Conservation (phyloP, 2,888 invertebrate species). For the Eristalinus aeneus region DNA sequence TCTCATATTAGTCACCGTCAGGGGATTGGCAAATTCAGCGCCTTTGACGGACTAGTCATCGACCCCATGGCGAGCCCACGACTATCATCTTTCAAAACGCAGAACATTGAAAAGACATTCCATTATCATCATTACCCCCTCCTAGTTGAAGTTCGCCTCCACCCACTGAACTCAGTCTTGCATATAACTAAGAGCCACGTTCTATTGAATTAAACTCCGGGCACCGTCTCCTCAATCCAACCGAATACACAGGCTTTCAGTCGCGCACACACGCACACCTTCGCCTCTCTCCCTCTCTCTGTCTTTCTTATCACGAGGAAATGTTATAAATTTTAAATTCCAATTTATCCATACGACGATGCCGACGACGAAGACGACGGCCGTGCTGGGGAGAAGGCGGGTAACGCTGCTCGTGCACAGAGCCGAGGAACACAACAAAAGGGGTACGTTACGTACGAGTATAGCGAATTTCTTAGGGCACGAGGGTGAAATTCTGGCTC, state of each 20-base stretch:
- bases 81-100: neutral
- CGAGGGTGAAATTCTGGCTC: slow-evolving; percentile 51
- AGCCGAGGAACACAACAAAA: slow-evolving; percentile 41
- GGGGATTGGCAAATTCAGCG: neutral
- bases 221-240: slow-evolving; percentile 24
- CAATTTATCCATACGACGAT: slow-evolving; percentile 67
- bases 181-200: slow-evolving; percentile 55
- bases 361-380: slow-evolving; percentile 18
- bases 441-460: slow-evolving; percentile 46
- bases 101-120: slow-evolving; percentile 24
- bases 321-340: slow-evolving; percentile 71
- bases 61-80: neutral
- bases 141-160: neutral
- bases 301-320: slow-evolving; percentile 47
- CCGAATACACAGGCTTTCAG: neutral
- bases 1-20: neutral
- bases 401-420: slow-evolving; percentile 29
- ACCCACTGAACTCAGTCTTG: slow-evolving; percentile 26
- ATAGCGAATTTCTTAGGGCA: slow-evolving; percentile 39
- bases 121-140: slow-evolving; percentile 37
- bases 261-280: slow-evolving; percentile 4
- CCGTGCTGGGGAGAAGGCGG: neutral
- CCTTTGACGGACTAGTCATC: neutral
- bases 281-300: slow-evolving; percentile 8
- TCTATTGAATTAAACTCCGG: slow-evolving; percentile 66